Percentiles rank a stretch among this genome's conserved stretches.
These are phyloP conservation scores for Andrena praecox DNA, from an alignment of 2,888 invertebrate genomes.

Conservation along the genomic window DNA sequence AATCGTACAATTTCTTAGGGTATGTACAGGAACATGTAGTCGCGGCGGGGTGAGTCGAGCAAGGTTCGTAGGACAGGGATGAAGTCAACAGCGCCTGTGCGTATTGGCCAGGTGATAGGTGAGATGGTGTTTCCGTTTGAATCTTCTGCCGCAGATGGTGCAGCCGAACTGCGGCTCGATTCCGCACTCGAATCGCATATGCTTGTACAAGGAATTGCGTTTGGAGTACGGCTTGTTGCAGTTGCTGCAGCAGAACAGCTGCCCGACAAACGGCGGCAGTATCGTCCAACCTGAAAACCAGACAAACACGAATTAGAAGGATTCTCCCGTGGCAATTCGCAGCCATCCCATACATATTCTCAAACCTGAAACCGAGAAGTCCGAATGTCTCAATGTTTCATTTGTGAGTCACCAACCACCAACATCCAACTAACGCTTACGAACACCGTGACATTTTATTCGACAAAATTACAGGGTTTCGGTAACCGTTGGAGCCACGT, in stretches of 20 bases:
- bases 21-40: too few species aligned
- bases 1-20: too few species aligned
- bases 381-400: not conserved
- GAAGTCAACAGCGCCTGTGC: conserved; percentile 4
- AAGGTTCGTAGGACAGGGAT: not conserved
- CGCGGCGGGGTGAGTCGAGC: too few species aligned
- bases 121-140: conserved; percentile 70
- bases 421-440: not conserved
- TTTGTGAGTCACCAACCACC: too few species aligned
- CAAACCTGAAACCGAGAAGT: not conserved
- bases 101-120: conserved; percentile 46
- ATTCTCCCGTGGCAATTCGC: too few species aligned
- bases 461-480: conserved; percentile 20
- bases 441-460: conserved; percentile 17
- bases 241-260: conserved; percentile 67
- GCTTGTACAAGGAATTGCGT: conserved; percentile 74
- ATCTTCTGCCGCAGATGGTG: conserved; percentile 65
- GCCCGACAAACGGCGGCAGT: not conserved
- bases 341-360: too few species aligned
- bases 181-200: conserved; percentile 79
- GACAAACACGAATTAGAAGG: conserved; percentile 8
- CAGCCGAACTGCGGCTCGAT: conserved; percentile 78
- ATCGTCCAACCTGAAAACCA: conserved; percentile 31
- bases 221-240: conserved; percentile 78
- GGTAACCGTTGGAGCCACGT: not conserved